Evolutionary conservation across 2,113 vertebrate species (phyloP), one percentile per base, ranked within the genome.

Genomic region (Datnioides undecimradiatus): DNA sequence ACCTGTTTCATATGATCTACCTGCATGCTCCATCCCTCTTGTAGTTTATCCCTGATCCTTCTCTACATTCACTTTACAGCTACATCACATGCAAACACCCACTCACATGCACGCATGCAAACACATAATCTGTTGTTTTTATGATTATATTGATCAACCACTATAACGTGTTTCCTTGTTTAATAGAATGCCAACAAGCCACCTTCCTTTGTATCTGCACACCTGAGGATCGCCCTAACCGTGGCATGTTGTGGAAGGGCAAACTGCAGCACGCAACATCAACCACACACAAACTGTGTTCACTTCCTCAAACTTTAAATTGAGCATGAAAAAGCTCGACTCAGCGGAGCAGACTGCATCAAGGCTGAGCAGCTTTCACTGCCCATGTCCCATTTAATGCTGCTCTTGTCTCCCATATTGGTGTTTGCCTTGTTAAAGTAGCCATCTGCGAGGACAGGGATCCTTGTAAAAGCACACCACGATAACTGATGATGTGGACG

Each of bases 261-360:
- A 29, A 48, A 65, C 62, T 63, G 51, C 34, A 43, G n/a, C 36
- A 51, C 25, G 36, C 6, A 57, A 21, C 38, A 80, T 80, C 36
- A 69, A 82, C 64, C 57, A 34, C 52, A 64, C 62, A 70, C 34
- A 2, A 31, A 51, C 2, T 3, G 38, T 17, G 45, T 85, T 69
- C 57, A 69, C 38, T 54, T 73, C 33, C 49, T 73, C 67, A 58
- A 80, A 79, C 62, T 76, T 82, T 62, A 73, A 88, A 85, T 80
- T 72, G 64, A 76, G 58, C 38, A 10, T 83, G 79, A 77, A 83
- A 70, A 72, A 36, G 64, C 27, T 10, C 11, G 40, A 27, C 34
- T 40, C 40, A 21, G 40, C 9, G 21, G 34, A 38, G 72, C 49
- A 73, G 71, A 76, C 36, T 48, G 45, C 51, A 73, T 85, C 71